Evolutionary conservation across 2,797 vertebrate genomes (phyloP), one percentile per base, ranked within the genome.

Genomic region (Salmo trutta): DNA sequence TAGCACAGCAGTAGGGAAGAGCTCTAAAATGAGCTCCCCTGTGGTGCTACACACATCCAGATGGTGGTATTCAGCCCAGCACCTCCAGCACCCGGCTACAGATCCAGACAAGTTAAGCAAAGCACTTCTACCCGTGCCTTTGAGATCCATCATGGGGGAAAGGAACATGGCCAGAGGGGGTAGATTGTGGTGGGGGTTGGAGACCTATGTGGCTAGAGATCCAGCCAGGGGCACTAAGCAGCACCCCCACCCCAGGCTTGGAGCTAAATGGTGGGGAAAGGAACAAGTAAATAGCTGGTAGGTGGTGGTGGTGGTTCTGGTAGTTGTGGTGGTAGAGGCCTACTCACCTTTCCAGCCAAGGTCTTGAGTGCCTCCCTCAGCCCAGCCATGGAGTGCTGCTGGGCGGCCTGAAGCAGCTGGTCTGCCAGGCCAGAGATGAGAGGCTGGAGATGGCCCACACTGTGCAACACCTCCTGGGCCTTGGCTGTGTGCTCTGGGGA

Each of bases 401-500:
- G 97, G 86, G 97, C 97, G 75, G 97, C 96, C 89, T 93, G 94
- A 79, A 99, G 97, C 79, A 99, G 96, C 81, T 95, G 94, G 90
- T 99, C 97, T 15, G 96, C 95, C 83, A 97, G 94, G 90, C 91
- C 93, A 84, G 95, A 94, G 94, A 99, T 96, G 85, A 97, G 95
- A 78, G 97, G 97, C 21, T 98, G 96, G 36, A 99, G 95, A 79
- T 96, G 95, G 91, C 93, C 95, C 91, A 99, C 94, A 90, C 94
- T 95, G 93, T 95, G 95, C 88, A 99, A 96, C 79, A 99, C 96
- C 94, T 98, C 97, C 87, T 97, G 96, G 85, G 98, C 98, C 93
- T 97, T 97, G 80, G 97, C 96, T 82, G 96, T 99, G 93, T 98
- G 96, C 94, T 98, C 97, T 74, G 98, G 98, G 88, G 98, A 97